Evolutionary conservation across 1,140 invertebrate genomes (phyloP), one percentile per base, ranked within the genome.

Genomic region (Macrobrachium rosenbergii): DNA sequence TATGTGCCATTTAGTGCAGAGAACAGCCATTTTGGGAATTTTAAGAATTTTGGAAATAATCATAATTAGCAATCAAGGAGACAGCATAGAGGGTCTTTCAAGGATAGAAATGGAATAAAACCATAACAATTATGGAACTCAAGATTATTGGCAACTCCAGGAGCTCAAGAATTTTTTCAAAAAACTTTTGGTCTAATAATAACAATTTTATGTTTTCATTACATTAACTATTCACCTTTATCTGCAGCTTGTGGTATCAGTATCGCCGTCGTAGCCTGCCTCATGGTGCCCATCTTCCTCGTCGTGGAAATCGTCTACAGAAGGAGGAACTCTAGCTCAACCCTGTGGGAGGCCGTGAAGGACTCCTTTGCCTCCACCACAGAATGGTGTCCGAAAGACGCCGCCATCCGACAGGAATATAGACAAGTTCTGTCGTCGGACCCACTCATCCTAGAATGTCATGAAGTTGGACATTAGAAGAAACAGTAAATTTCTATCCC

Each of bases 201-300:
- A 80, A 17, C 16, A 3, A 17, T 80, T 23, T 58, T 6, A 21
- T 12, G 17, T 11, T 60, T 69, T 58, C 2, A 21, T 2, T 12
- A 3, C 12, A 16, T 45, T 60, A 17, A 19, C 5, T 67, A 63
- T 67, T 16, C 2, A 12, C 16, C 3, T 14, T 73, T 63, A 23
- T 79, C 67, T 8, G 3, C 87, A 88, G 87, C 60, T 12, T 83
- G 79, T n/a, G 88, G 88, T 12, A 78, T 84, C 78, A 76, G 63
- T 59, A 67, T 88, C 67, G 84, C 84, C 14, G 73, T 83, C 10
- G 19, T 88, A 19, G 88, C 88, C 1, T 83, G 78, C 52, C 12
- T 73, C 17, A n/a, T 86, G 45, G 77, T 88, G 19, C 88, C 88
- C 16, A 73, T 88, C n/a, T 88, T 84, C 82, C 84, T 88, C 76